Evolutionary conservation across 2,113 vertebrate genomes (phyloP).

Genomic region (Zeus faber): DNA sequence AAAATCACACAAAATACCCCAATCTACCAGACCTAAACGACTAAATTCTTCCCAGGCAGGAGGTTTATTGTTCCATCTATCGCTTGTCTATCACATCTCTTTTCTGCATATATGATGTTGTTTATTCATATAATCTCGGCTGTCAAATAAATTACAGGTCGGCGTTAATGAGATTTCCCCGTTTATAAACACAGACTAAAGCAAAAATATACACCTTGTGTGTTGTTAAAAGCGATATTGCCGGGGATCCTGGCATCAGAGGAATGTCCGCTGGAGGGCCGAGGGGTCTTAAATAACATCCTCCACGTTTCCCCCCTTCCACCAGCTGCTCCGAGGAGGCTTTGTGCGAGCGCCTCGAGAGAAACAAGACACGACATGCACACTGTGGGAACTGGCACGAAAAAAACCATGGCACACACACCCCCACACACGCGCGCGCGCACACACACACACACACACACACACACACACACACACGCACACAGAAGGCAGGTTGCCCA

Average conservation of each 20-base stretch:
- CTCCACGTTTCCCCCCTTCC: constrained; percentile 23
- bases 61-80: no score
- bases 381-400: neutral
- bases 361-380: constrained; percentile 50
- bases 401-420: neutral
- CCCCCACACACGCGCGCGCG: neutral
- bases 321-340: constrained; percentile 42
- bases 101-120: no score
- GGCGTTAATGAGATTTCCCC: no score
- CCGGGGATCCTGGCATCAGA: constrained; percentile 39
- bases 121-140: no score
- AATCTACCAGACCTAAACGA: no score
- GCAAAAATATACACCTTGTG: no score
- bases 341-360: constrained; percentile 30
- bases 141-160: no score
- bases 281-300: constrained; percentile 27
- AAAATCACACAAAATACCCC: no score
- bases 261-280: constrained; percentile 35
- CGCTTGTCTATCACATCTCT: no score
- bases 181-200: no score
- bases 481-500: neutral
- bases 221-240: constrained; percentile 37
- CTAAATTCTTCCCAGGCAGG: no score
- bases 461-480: neutral
- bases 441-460: neutral